Conservation (phyloP, 37 sponge, comb jelly and placozoan genomes). For the Sycon ciliatum region DNA sequence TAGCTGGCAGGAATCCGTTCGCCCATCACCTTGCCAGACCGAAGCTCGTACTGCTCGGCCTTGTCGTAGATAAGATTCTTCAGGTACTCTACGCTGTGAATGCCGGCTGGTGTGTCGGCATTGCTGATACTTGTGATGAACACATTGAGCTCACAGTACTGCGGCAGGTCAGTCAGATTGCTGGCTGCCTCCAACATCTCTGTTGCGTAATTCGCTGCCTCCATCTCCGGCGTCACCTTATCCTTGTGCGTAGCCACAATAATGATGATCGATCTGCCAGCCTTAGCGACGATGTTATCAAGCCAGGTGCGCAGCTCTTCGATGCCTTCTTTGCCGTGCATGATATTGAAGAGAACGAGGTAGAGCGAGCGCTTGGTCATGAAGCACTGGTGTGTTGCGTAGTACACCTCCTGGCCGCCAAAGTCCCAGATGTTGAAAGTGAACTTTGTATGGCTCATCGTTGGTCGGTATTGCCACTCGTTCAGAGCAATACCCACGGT, state of each 20-base stretch:
- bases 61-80: constrained; percentile 73
- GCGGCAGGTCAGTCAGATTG: constrained; percentile 19
- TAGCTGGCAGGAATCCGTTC: constrained; percentile 80
- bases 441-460: constrained; percentile 32
- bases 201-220: constrained; percentile 34
- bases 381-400: constrained; percentile 96
- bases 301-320: constrained; percentile 82
- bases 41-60: constrained; percentile 45
- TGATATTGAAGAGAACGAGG: constrained; percentile 69
- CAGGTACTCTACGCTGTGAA: constrained; percentile 55
- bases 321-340: constrained; percentile 54
- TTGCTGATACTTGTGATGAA: constrained; percentile 36
- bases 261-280: constrained; percentile 63
- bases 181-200: constrained; percentile 37
- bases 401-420: constrained; percentile 90
- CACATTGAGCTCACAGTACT: constrained; percentile 44
- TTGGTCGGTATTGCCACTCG: constrained; percentile 58
- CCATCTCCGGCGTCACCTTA: constrained; percentile 29
- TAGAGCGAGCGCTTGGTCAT: constrained; percentile 80
- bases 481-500: constrained; percentile 91
- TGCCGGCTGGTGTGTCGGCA: constrained; percentile 44
- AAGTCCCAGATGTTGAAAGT: constrained; percentile 91
- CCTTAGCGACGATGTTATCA: constrained; percentile 75
- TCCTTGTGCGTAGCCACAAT: constrained; percentile 80
- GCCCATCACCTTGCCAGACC: constrained; percentile 62